Base-by-base conservation (phyloP, 30 jellyfish, hydroid and myxozoan genomes). In the Rhopilema esculentum region DNA sequence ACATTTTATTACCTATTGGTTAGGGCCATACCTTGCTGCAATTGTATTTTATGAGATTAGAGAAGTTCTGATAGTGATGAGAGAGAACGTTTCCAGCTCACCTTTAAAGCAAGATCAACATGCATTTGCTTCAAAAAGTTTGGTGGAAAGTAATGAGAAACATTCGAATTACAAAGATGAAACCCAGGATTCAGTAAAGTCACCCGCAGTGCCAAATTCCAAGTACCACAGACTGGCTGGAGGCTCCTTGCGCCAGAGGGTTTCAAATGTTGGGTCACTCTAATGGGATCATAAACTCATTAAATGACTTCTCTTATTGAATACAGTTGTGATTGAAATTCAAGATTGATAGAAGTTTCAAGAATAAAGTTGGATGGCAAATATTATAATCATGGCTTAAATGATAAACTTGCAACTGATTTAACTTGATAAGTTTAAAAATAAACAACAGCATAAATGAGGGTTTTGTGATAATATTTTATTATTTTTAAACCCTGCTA, bases 1-100 rank as follows among this genome's bases (percentile, higher is more conserved):
- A 62, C 99, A 94, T 72, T 64, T 94, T 22, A 67, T 90, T 15
- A 85, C 91, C 6, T 94, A 89, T 52, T 94, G 99, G 99, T 30
- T 89, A 26, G 97, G 96, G 4, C 99, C 99, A 0, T 87, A 64
- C 66, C 68, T 85, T 65, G 97, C 94, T 28, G 88, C 89, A 1
- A 52, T 88, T 40, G 19, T 93, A 48, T 87, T 87, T 20, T 82
- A 91, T 94, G 98, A 93, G 69, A 21, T 93, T 67, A 78, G 65
- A 62, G 51, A 78, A 78, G 16, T 78, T 27, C 1, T 7, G 19
- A 12, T 1, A 17, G 17, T 21, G 30, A 17, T 73, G 48, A 73
- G 50, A 31, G 84, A 8, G 40, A 32, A 40, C 51, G 1, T 0
- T 33, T 24, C 20, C 17, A 20, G 23, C 40, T 67, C 77, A 67